A percentile compares a stretch with the other conserved stretches of the same genome.
These are phyloP conservation scores for Zapus hudsonius DNA, from an alignment of 2,113 vertebrate species.

Conservation along the genomic window DNA sequence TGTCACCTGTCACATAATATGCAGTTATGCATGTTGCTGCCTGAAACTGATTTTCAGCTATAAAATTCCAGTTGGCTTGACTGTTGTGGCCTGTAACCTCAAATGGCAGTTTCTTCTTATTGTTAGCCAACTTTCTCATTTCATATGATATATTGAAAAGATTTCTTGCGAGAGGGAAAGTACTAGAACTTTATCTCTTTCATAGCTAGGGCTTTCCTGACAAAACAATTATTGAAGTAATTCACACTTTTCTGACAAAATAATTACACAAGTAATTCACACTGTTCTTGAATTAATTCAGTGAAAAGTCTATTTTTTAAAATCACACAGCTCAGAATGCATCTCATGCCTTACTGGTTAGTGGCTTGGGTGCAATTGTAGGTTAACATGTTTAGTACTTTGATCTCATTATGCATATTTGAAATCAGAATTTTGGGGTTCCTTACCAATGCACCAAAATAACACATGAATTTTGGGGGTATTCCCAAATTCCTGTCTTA, in stretches of 20 bases:
- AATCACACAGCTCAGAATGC: background rate
- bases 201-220: background rate
- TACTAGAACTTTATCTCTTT: constrained; percentile 12
- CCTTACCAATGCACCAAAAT: no score
- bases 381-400: background rate
- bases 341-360: background rate
- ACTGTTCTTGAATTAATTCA: background rate
- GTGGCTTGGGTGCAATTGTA: background rate
- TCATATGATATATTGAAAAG: background rate
- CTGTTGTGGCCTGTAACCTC: background rate
- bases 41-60: background rate
- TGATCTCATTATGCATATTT: background rate
- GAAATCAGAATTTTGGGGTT: no score
- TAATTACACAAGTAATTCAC: constrained; percentile 27
- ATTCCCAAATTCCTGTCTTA: no score
- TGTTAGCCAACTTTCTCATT: constrained; percentile 17
- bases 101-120: background rate
- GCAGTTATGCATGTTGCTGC: background rate
- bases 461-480: no score
- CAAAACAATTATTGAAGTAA: constrained; percentile 23
- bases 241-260: constrained; percentile 25
- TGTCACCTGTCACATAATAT: background rate
- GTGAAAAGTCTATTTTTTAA: constrained; percentile 16
- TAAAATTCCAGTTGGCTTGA: background rate
- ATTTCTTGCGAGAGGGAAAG: constrained; percentile 8